These are phyloP conservation scores for Bedellia somnulentella DNA, from an alignment of 2,888 invertebrate species.

Conservation along the genomic window DNA sequence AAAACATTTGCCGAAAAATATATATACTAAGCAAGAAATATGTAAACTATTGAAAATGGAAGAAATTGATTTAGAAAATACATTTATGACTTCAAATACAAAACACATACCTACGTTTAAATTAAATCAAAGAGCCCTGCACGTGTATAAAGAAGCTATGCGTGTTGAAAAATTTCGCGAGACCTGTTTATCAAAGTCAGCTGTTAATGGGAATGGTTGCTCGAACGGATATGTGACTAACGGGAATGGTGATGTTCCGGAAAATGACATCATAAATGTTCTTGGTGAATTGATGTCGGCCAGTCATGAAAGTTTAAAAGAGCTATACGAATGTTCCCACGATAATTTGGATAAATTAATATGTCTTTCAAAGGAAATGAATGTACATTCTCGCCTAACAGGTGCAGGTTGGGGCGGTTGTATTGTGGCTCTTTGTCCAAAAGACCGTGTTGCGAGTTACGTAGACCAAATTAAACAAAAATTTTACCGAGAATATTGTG, in stretches of 20 bases:
- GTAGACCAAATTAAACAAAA: constrained; percentile 68
- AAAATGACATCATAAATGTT: constrained; percentile 12
- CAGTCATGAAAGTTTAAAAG: constrained; percentile 84
- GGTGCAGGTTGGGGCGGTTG: constrained; percentile 99
- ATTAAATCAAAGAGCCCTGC: constrained; percentile 82
- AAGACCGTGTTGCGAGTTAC: constrained; percentile 67
- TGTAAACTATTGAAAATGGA: constrained; percentile 59
- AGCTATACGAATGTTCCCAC: constrained; percentile 93
- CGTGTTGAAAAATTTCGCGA: constrained; percentile 79
- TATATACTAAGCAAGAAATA: constrained; percentile 73
- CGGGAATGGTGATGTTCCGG: not conserved
- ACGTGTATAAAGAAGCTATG: constrained; percentile 88
- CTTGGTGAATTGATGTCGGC: constrained; percentile 84
- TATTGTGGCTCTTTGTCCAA: constrained; percentile 80
- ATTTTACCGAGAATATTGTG: constrained; percentile 66
- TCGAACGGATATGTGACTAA: constrained; percentile 18
- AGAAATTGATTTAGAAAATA: constrained; percentile 60
- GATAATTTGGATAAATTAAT: constrained; percentile 82
- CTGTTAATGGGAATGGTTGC: constrained; percentile 23
- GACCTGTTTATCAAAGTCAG: no score
- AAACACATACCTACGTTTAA: constrained; percentile 73
- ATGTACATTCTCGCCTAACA: constrained; percentile 87
- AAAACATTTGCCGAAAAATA: constrained; percentile 62
- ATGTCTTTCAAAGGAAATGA: constrained; percentile 66
- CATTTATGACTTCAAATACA: constrained; percentile 51